A percentile compares a stretch with the other conserved stretches of the same genome.
Evolutionary conservation across 2,888 invertebrate species (phyloP).

Genomic region (Leistus spinibarbis): DNA sequence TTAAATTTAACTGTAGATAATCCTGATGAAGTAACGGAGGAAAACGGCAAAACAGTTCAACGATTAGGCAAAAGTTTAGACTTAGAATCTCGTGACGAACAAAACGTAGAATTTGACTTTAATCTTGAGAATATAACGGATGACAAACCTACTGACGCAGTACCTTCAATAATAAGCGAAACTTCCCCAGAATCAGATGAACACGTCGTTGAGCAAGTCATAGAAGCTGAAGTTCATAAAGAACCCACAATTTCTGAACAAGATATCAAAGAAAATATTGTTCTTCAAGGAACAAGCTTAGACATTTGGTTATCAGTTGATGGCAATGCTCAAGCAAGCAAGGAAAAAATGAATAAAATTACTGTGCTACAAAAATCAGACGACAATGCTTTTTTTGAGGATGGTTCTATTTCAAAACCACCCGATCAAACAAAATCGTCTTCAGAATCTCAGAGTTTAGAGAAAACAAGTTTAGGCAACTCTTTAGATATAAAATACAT

Average conservation of each 20-base stretch:
- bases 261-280: constrained; percentile 50
- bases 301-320: constrained; percentile 58
- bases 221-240: constrained; percentile 59
- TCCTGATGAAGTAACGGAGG: constrained; percentile 48
- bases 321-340: constrained; percentile 53
- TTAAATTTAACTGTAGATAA: constrained; percentile 73
- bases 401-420: constrained; percentile 50
- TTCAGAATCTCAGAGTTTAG: constrained; percentile 55
- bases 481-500: constrained; percentile 57
- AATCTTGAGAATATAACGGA: constrained; percentile 48
- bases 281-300: constrained; percentile 57
- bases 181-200: constrained; percentile 57
- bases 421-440: constrained; percentile 56
- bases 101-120: constrained; percentile 53
- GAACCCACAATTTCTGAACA: constrained; percentile 50
- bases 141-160: constrained; percentile 35
- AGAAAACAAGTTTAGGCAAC: constrained; percentile 54
- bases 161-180: constrained; percentile 46
- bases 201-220: constrained; percentile 61
- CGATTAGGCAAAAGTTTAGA: constrained; percentile 57
- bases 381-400: constrained; percentile 56
- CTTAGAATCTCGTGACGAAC: constrained; percentile 51
- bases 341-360: constrained; percentile 51
- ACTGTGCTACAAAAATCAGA: constrained; percentile 53
- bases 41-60: constrained; percentile 50